Conservation (phyloP, 2,888 invertebrate species). For the Trissonchulus latispiculum region DNA sequence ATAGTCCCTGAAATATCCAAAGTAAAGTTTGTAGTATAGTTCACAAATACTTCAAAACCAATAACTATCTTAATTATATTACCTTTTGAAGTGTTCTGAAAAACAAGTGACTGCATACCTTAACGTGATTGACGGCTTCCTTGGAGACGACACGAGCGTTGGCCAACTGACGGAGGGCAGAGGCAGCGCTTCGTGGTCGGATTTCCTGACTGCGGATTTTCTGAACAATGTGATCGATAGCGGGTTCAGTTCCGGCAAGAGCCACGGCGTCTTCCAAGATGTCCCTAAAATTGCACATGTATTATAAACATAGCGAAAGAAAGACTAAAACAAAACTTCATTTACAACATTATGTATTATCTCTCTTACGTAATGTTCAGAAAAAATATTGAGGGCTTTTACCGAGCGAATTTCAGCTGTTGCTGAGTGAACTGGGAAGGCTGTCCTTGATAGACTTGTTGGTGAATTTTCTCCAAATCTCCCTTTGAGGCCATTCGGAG, state of each 20-base stretch:
- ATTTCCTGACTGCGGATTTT: constrained; percentile 28
- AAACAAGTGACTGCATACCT: constrained; percentile 12
- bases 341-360: too few relatives aligned
- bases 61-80: too few relatives aligned
- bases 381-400: too few relatives aligned
- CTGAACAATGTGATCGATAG: constrained; percentile 27
- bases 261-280: constrained; percentile 30
- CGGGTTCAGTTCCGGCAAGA: constrained; percentile 29
- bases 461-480: constrained; percentile 32
- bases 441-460: constrained; percentile 18
- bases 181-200: constrained; percentile 29
- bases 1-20: constrained; percentile 19
- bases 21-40: too few relatives aligned
- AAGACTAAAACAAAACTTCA: too few relatives aligned
- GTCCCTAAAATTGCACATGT: constrained; percentile 24
- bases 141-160: constrained; percentile 26
- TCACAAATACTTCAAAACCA: too few relatives aligned
- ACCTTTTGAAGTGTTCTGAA: too few relatives aligned
- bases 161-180: constrained; percentile 27
- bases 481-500: constrained; percentile 30
- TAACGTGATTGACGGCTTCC: constrained; percentile 22
- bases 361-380: too few relatives aligned
- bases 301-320: too few relatives aligned
- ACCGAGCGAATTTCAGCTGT: not conserved
- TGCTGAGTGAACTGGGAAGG: not conserved